A percentile compares a stretch with the other conserved stretches of the same genome.
Conservation (phyloP, 1,140 invertebrate species). For the Papilio helenus region DNA sequence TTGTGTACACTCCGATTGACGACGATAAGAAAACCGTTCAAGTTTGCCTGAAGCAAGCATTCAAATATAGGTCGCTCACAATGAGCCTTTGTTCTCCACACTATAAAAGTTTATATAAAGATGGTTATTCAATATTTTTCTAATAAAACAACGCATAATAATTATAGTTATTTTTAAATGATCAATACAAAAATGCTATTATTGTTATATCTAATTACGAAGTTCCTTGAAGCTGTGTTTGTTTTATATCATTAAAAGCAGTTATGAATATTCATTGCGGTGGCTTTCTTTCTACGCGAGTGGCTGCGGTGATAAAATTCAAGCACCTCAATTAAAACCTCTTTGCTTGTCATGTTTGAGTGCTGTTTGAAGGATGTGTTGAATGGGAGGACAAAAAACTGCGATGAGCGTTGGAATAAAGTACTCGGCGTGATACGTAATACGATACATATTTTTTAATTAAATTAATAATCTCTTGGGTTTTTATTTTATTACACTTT, state of each 20-base stretch:
- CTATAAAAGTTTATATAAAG: constrained; percentile 18
- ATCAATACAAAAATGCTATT: constrained; percentile 21
- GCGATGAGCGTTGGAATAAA: constrained; percentile 20
- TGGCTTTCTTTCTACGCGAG: constrained; percentile 47
- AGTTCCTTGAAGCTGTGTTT: neutral
- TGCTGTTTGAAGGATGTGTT: constrained; percentile 49
- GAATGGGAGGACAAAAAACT: constrained; percentile 50
- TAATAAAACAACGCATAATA: constrained; percentile 10
- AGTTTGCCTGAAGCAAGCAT: constrained; percentile 29
- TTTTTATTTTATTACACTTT: neutral
- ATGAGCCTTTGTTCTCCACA: constrained; percentile 33
- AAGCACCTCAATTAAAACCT: constrained; percentile 51
- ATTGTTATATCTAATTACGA: constrained; percentile 2
- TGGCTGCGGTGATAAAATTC: constrained; percentile 44
- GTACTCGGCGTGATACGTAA: constrained; percentile 38
- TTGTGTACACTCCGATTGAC: constrained; percentile 33
- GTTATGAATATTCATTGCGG: constrained; percentile 58
- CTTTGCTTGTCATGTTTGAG: constrained; percentile 50
- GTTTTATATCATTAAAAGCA: constrained; percentile 39
- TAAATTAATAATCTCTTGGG: neutral
- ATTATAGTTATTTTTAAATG: neutral
- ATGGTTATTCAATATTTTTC: constrained; percentile 5
- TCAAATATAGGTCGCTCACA: constrained; percentile 39
- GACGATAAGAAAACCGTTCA: constrained; percentile 39
- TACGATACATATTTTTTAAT: neutral